Base-by-base conservation (phyloP, 2,888 invertebrate species). In the Bibio marci region DNA sequence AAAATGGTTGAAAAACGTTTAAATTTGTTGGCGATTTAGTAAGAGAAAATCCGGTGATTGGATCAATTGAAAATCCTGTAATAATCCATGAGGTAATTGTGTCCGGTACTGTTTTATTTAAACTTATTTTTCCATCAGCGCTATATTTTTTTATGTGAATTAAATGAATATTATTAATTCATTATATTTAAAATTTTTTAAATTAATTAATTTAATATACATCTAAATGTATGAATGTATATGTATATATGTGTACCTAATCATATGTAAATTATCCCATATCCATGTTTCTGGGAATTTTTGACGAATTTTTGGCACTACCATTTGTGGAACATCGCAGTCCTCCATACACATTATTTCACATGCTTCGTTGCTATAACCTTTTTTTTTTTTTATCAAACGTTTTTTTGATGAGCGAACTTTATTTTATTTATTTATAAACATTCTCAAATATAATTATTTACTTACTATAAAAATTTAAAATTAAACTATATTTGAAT, bases 11-110 rank as follows among this genome's bases (percentile, higher is more conserved):
- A 56, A 80, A 78, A 2, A 81, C 79, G 53, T 69, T 71, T 30
- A 86, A 51, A 59, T 71, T 71, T n/a, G 72, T 66, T 12, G 47
- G 40, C 4, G 35, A 35, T 13, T 39, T 41, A 5, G 76, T 68
- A 4, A 86, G 66, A n/a, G 81, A 82, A n/a, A 87, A 62, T n/a
- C 86, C 86, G 46, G 71, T 63, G 2, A 70, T 58, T 1, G 72
- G 67, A 54, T 79, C 76, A 38, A 86, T 59, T 19, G 83, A 80
- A 53, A 86, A 85, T 5, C 80, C 85, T 35, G 75, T 74, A n/a
- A 83, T 66, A 3, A 80, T 66, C 82, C 83, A 86, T 1, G 80
- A 79, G 4, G 80, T 82, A 41, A 86, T 75, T 1, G 78, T 74
- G 50, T 78, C 78, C 1, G 86, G 86, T 8, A 80, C 71, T 27